A percentile compares a stretch with the other conserved stretches of the same genome.
phyloP scores from a whole-genome alignment of 2,113 vertebrate genomes.

The Bungarus multicinctus region DNA sequence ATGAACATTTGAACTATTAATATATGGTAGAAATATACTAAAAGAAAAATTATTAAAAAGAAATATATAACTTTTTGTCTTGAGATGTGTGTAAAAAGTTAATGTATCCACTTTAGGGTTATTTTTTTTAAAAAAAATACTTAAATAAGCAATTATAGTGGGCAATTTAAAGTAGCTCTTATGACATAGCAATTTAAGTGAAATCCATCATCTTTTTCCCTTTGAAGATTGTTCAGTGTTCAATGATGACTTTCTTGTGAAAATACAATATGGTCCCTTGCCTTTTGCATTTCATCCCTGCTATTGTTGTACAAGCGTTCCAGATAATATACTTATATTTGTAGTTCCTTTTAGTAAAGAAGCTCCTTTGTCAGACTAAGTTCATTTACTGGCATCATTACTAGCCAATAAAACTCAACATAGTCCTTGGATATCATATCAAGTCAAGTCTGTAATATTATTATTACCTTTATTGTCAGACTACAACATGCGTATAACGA shows the following conservation, averaged over 20 bases:
- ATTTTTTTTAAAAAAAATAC: background rate
- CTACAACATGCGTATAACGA: no score
- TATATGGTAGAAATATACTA: background rate
- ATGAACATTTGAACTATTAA: slow-evolving; percentile 15
- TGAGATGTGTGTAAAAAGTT: background rate
- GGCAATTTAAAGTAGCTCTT: background rate
- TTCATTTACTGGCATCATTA: background rate
- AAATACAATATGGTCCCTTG: background rate
- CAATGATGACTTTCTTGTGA: background rate
- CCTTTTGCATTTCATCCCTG: background rate
- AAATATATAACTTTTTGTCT: background rate
- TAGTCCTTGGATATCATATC: background rate
- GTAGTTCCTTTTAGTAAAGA: background rate
- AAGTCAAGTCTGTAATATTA: background rate
- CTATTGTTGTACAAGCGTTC: background rate
- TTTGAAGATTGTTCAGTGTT: background rate
- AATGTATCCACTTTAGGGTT: background rate
- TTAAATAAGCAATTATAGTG: background rate
- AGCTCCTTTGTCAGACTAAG: background rate
- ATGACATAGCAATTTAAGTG: background rate
- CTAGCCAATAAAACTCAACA: background rate
- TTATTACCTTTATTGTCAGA: no score
- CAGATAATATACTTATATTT: background rate
- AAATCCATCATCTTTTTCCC: background rate
- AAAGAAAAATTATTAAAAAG: background rate